Evolutionary conservation across 2,113 vertebrate species (phyloP), one percentile per base, ranked within the genome.

Genomic region (Sorex araneus): DNA sequence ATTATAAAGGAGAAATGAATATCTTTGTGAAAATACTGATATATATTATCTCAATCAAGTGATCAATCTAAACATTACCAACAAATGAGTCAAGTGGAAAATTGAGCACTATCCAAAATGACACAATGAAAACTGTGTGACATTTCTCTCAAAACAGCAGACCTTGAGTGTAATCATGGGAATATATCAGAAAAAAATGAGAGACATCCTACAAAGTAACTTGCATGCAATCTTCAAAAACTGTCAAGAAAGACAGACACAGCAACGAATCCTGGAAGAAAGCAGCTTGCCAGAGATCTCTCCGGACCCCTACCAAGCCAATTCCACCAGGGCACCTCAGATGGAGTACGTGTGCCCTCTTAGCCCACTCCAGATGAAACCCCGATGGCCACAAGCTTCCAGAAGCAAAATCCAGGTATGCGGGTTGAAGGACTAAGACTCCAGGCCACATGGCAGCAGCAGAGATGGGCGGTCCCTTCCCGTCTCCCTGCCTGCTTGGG

Each of bases 151-250:
- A 87, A 90, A 78, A 3, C 34, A 23, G 2, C 16, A 16, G 64
- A 54, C 70, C 76, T 83, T 79, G 66, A 89, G 81, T 83, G 9
- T 18, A 54, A 80, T 57, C 67, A n/a, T n/a, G 5, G 50, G 69
- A 50, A 80, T 90, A 84, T 9, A 86, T 60, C 45, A 78, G 28
- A 54, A 32, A 69, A 69, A 91, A 83, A 0, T 79, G 47, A 64
- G 78, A 40, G 73, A 36, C 40, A 40, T 66, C 78, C 73, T 79
- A 34, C 40, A 90, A 84, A 84, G 54, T 45, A 75, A 71, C 18
- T 90, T 43, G 10, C 30, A 6, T n/a, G 1, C 15, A 79, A 79
- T 76, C 67, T 73, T 81, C 45, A 76, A 80, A 89, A 57, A 16
- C 3, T 76, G 3, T 71, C 34, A 87, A 75, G 40, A 40, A 40